A percentile compares a stretch with the other conserved stretches of the same genome.
phyloP scores from a whole-genome alignment of 2,888 invertebrate genomes.

The Zygaena filipendulae region DNA sequence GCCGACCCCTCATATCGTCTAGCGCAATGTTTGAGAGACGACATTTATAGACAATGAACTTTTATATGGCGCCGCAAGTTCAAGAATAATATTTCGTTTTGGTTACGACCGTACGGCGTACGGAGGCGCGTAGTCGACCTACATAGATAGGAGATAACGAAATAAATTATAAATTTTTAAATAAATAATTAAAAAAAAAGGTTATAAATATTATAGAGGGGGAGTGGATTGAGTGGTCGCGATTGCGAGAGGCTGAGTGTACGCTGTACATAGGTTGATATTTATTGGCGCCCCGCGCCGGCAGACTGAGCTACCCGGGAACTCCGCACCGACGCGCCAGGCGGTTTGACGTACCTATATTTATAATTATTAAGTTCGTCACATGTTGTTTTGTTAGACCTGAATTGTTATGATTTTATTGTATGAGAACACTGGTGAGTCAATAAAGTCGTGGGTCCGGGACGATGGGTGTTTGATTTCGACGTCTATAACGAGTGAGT shows the following conservation, averaged over 20 bases:
- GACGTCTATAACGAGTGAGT: constrained; percentile 36
- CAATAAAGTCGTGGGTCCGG: constrained; percentile 70
- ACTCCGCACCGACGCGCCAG: constrained; percentile 44
- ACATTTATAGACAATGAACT: too few relatives aligned
- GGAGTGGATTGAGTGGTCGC: constrained; percentile 21
- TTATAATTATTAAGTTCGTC: constrained; percentile 59
- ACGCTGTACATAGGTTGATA: constrained; percentile 65
- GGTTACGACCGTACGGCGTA: too few relatives aligned
- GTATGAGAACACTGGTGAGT: constrained; percentile 67
- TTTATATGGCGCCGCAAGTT: too few relatives aligned
- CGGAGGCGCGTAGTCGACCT: constrained; percentile 49
- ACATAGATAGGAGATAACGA: constrained; percentile 65
- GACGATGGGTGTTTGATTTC: constrained; percentile 62
- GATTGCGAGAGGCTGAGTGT: constrained; percentile 55
- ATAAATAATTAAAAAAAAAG: too few relatives aligned
- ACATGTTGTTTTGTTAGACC: constrained; percentile 67
- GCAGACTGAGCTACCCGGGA: constrained; percentile 43
- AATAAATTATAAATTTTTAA: constrained; percentile 64
- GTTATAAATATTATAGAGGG: constrained; percentile 50
- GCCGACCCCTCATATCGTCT: too few relatives aligned
- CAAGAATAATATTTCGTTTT: too few relatives aligned
- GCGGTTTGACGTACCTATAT: constrained; percentile 55
- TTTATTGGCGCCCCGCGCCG: constrained; percentile 57
- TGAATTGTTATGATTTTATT: constrained; percentile 68
- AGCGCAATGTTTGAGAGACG: too few relatives aligned